Conservation (phyloP, 2,113 vertebrate genomes). For the Salvelinus sp. region DNA sequence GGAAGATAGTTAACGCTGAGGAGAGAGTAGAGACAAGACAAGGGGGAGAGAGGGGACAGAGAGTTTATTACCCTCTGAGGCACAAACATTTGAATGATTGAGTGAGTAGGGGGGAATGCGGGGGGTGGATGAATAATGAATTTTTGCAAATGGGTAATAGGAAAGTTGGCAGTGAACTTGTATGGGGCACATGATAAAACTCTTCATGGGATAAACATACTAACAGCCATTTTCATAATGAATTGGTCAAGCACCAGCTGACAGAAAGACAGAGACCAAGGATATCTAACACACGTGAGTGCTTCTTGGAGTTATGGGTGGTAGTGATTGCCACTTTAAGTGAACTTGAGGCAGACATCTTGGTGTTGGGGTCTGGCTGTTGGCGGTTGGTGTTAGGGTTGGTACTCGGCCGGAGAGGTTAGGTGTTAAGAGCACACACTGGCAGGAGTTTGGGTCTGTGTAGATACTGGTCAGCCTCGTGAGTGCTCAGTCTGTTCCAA, state of each 20-base stretch:
- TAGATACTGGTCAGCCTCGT: constrained; percentile 47
- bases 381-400: constrained; percentile 10
- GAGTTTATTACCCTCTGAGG: constrained; percentile 38
- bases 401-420: constrained; percentile 46
- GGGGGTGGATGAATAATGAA: constrained; percentile 3
- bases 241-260: not conserved
- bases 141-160: not conserved
- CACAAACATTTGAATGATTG: constrained; percentile 33
- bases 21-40: not conserved
- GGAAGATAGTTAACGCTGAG: not conserved
- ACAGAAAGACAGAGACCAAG: constrained; percentile 12
- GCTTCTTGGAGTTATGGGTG: constrained; percentile 6
- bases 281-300: constrained; percentile 36
- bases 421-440: constrained; percentile 45
- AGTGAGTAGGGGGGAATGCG: constrained; percentile 9
- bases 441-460: constrained; percentile 37
- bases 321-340: constrained; percentile 10
- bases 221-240: not conserved
- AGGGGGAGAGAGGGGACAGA: constrained; percentile 11
- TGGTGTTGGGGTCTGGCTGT: constrained; percentile 14
- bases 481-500: constrained; percentile 18
- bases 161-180: constrained; percentile 9
- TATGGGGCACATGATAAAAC: not conserved
- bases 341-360: constrained; percentile 15
- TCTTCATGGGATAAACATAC: constrained; percentile 23